phyloP scores from a whole-genome alignment of 2,113 vertebrate genomes.

The Plecotus auritus region DNA sequence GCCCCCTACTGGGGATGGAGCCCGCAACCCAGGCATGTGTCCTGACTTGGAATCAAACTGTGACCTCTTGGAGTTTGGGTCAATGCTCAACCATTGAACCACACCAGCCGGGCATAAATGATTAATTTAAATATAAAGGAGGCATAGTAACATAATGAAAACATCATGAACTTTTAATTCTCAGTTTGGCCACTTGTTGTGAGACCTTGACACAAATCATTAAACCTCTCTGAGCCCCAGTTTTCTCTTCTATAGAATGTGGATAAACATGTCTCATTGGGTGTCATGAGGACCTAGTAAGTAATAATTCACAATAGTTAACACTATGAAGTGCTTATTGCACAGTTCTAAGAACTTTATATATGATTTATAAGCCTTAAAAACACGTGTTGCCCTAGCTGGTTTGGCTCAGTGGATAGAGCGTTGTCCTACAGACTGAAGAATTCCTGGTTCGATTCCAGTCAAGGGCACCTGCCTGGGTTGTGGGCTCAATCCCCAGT shows the following conservation, averaged over 20 bases:
- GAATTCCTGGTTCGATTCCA: too few relatives aligned
- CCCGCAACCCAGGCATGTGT: too few relatives aligned
- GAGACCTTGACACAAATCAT: not conserved
- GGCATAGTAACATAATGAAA: not conserved
- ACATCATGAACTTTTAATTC: conserved; percentile 4
- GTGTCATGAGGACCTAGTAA: not conserved
- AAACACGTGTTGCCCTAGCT: not conserved
- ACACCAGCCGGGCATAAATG: not conserved
- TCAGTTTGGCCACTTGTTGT: not conserved
- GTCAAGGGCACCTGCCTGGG: too few relatives aligned
- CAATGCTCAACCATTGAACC: too few relatives aligned
- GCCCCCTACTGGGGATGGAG: too few relatives aligned
- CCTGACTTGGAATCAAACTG: too few relatives aligned
- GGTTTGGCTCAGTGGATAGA: too few relatives aligned
- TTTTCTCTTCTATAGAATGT: not conserved
- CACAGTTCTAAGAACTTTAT: not conserved
- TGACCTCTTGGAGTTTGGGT: too few relatives aligned
- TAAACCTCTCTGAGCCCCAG: not conserved
- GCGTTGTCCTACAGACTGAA: too few relatives aligned
- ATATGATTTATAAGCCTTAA: not conserved
- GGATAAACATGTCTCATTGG: not conserved
- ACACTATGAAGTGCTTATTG: not conserved
- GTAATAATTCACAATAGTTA: not conserved
- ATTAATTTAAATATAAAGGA: not conserved
- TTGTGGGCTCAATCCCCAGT: too few relatives aligned